phyloP scores from a whole-genome alignment of 1,140 invertebrate species.

The Bombyx mori region DNA sequence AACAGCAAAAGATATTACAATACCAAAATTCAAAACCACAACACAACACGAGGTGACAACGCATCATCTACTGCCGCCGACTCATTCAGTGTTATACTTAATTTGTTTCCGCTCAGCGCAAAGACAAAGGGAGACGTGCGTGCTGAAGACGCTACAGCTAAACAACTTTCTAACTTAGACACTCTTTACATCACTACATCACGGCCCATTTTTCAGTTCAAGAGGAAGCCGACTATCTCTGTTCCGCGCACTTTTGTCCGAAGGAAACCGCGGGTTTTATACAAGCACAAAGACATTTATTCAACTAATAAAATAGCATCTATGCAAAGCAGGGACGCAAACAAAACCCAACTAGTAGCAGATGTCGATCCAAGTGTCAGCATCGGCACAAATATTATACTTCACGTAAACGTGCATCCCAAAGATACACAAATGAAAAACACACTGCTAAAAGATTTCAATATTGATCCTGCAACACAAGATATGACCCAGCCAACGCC shows the following conservation, averaged over 20 bases:
- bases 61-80: slow-evolving; percentile 15
- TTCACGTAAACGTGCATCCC: slow-evolving; percentile 21
- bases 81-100: slow-evolving; percentile 40
- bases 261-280: slow-evolving; percentile 1
- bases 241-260: slow-evolving; percentile 15
- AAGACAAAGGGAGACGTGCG: slow-evolving; percentile 9
- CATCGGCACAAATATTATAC: slow-evolving; percentile 28
- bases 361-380: neutral
- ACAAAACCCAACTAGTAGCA: neutral
- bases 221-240: slow-evolving; percentile 35
- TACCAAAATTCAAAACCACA: slow-evolving; percentile 4
- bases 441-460: slow-evolving; percentile 14
- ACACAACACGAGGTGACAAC: neutral
- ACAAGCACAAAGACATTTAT: neutral
- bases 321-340: neutral
- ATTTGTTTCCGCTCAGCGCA: slow-evolving; percentile 30
- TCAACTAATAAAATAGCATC: too few relatives aligned
- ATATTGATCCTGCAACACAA: neutral
- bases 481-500: slow-evolving; percentile 2
- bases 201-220: slow-evolving; percentile 40
- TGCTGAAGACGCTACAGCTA: slow-evolving; percentile 8
- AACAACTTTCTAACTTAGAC: slow-evolving; percentile 11
- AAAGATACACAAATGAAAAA: slow-evolving; percentile 27
- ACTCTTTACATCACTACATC: slow-evolving; percentile 51
- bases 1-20: slow-evolving; percentile 6